phyloP scores from a whole-genome alignment of 2,888 invertebrate species.

The Dolomedes plantarius region DNA sequence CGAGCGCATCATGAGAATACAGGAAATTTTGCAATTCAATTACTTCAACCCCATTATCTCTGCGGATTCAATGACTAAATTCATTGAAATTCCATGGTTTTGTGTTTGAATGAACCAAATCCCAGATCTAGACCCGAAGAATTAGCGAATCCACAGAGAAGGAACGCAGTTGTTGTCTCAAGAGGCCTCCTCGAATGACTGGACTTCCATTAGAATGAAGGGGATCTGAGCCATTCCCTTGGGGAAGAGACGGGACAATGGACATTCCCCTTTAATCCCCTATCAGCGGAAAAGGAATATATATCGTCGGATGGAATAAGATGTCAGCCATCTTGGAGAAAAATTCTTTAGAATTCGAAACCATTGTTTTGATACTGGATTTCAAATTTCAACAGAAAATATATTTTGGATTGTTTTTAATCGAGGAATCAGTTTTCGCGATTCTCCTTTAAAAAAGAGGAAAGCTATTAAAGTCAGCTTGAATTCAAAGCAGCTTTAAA shows the following conservation, averaged over 20 bases:
- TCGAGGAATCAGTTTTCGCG: neutral
- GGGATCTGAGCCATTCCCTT: neutral
- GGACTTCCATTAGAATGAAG: slow-evolving; percentile 12
- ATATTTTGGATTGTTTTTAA: neutral
- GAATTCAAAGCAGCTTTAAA: too few species aligned
- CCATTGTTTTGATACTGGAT: neutral
- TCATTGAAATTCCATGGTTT: slow-evolving; percentile 4
- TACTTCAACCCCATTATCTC: slow-evolving; percentile 3
- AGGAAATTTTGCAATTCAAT: neutral
- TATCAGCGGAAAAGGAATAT: slow-evolving; percentile 4
- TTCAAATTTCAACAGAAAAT: neutral
- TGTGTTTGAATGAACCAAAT: slow-evolving; percentile 1
- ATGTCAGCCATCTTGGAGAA: neutral
- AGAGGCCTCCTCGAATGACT: slow-evolving; percentile 4
- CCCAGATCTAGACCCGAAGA: slow-evolving; percentile 3
- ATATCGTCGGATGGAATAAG: neutral
- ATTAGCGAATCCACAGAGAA: neutral
- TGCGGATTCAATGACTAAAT: neutral
- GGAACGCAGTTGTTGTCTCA: neutral
- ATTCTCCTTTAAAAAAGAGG: too few species aligned
- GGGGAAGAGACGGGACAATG: neutral
- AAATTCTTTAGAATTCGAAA: slow-evolving; percentile 1
- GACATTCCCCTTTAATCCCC: slow-evolving; percentile 14
- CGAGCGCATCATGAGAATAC: too few species aligned
- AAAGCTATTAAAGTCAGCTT: too few species aligned